Evolutionary conservation across 2,888 invertebrate species (phyloP).

Genomic region (Apotomis capreana): DNA sequence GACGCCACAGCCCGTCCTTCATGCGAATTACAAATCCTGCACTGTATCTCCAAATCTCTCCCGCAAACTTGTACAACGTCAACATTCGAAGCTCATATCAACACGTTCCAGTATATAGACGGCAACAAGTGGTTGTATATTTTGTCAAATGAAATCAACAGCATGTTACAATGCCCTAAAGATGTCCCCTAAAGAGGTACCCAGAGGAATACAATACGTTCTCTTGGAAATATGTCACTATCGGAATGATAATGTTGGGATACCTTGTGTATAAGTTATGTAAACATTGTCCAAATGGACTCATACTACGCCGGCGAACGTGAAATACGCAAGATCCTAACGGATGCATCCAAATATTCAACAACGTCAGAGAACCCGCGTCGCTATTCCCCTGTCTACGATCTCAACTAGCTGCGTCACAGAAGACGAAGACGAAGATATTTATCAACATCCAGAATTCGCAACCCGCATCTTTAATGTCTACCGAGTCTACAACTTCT

Average conservation of each 20-base stretch:
- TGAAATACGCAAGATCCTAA: neutral
- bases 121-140: conserved; percentile 21
- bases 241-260: too few relatives aligned
- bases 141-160: neutral
- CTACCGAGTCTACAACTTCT: too few relatives aligned
- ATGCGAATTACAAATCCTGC: neutral
- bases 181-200: too few relatives aligned
- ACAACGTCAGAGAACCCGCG: conserved; percentile 7
- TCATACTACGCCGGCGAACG: neutral
- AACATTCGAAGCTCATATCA: conserved; percentile 19
- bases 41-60: neutral
- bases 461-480: too few relatives aligned
- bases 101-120: conserved; percentile 14
- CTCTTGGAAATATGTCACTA: too few relatives aligned
- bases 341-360: conserved; percentile 15
- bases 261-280: neutral
- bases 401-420: conserved; percentile 5
- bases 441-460: neutral
- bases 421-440: conserved; percentile 15
- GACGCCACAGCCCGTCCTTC: neutral
- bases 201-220: conserved; percentile 1
- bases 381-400: conserved; percentile 3
- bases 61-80: conserved; percentile 11
- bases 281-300: conserved; percentile 4
- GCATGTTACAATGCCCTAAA: conserved; percentile 14